Evolutionary conservation across 1,140 invertebrate genomes (phyloP).

Genomic region (Temnothorax curvispinosus): DNA sequence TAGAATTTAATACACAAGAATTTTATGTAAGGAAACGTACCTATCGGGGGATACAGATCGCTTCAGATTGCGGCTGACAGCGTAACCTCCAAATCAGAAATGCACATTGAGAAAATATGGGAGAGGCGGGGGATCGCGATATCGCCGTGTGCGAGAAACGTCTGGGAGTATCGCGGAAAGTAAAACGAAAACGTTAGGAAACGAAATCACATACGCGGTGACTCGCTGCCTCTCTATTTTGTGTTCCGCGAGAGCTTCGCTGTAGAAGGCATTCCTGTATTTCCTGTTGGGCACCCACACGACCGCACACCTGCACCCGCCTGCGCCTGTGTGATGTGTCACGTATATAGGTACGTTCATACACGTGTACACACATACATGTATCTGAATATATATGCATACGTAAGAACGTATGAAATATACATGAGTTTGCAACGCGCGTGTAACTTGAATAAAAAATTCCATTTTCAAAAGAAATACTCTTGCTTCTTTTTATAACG

Average conservation of each 20-base stretch:
- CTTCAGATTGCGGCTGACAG: slow-evolving; percentile 50
- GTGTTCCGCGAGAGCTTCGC: slow-evolving; percentile 13
- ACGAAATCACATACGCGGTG: slow-evolving; percentile 65
- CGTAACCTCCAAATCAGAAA: slow-evolving; percentile 69
- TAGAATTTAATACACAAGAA: background rate
- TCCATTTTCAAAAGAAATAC: background rate
- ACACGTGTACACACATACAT: background rate
- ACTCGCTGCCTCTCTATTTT: slow-evolving; percentile 68
- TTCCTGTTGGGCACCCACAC: background rate
- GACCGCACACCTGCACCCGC: background rate
- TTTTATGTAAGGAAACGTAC: slow-evolving; percentile 24
- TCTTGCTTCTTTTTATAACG: background rate
- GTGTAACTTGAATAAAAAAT: background rate
- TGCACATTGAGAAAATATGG: slow-evolving; percentile 61
- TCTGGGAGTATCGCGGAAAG: background rate
- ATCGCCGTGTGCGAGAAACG: background rate
- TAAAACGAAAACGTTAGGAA: slow-evolving; percentile 50
- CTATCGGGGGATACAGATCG: slow-evolving; percentile 32
- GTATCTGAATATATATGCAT: too few relatives aligned
- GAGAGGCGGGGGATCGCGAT: slow-evolving; percentile 24
- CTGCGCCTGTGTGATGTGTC: background rate
- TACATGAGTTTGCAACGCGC: background rate
- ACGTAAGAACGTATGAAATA: background rate
- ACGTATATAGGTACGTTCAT: background rate
- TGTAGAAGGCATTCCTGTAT: slow-evolving; percentile 41